These are phyloP conservation scores for Misgurnus mizolepis DNA, from an alignment of 2,113 vertebrate species.

Conservation along the genomic window DNA sequence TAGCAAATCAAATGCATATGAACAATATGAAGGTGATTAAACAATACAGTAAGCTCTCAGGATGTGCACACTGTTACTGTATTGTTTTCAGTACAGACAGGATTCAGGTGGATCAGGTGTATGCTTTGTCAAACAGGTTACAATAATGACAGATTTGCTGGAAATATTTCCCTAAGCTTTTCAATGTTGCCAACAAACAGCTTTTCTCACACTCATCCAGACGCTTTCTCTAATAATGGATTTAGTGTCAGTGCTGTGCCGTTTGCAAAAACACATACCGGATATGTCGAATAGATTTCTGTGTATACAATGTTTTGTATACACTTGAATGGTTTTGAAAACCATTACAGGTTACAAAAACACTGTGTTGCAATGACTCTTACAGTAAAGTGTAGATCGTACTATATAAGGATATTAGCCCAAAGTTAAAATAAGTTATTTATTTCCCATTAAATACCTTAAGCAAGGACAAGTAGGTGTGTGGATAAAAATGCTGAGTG, in stretches of 20 bases:
- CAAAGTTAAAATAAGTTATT: too few species aligned
- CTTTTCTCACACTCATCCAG: constrained; percentile 38
- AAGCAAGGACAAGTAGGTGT: not conserved
- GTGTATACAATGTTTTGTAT: constrained; percentile 17
- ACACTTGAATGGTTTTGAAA: constrained; percentile 22
- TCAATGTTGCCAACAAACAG: constrained; percentile 37
- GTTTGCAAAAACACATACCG: not conserved
- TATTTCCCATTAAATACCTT: not conserved
- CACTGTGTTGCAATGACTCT: not conserved
- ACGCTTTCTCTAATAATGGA: constrained; percentile 36
- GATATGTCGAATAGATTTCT: constrained; percentile 24
- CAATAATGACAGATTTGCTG: constrained; percentile 12
- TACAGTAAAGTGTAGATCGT: not conserved
- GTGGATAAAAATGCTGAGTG: not conserved
- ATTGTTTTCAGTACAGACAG: constrained; percentile 22
- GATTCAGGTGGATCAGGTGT: constrained; percentile 39
- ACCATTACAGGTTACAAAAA: constrained; percentile 10
- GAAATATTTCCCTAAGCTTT: constrained; percentile 30
- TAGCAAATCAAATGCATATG: not conserved
- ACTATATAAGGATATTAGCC: not conserved
- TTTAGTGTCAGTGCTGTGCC: constrained; percentile 18
- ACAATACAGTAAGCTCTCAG: constrained; percentile 11
- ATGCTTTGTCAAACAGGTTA: constrained; percentile 37
- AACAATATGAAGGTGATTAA: not conserved
- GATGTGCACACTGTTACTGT: not conserved